Evolutionary conservation across 2,888 invertebrate species (phyloP).

Genomic region (Agonopterix heracliana): DNA sequence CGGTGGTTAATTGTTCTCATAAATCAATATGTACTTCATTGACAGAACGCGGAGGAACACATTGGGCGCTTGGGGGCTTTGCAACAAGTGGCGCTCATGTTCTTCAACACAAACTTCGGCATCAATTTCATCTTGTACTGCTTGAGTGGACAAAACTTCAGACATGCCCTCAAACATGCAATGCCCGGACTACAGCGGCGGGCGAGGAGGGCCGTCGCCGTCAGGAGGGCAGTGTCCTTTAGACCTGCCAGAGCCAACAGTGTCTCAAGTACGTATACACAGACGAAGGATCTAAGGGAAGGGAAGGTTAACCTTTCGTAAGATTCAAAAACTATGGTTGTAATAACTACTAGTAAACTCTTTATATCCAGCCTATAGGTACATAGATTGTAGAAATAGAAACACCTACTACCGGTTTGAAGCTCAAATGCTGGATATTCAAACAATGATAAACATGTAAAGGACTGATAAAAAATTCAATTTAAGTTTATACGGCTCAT

Average conservation of each 20-base stretch:
- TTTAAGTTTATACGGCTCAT: too few relatives aligned
- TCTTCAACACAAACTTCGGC: constrained; percentile 89
- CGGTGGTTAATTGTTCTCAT: too few relatives aligned
- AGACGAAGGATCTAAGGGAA: too few relatives aligned
- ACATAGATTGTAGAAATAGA: too few relatives aligned
- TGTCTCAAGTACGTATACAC: constrained; percentile 39
- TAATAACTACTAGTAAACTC: too few relatives aligned
- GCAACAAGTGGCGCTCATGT: constrained; percentile 80
- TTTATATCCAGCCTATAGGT: too few relatives aligned
- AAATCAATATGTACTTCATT: constrained; percentile 8
- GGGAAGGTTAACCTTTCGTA: too few relatives aligned
- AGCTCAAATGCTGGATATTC: too few relatives aligned
- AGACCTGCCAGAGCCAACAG: constrained; percentile 31
- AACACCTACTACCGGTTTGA: too few relatives aligned
- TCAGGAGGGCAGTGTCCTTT: constrained; percentile 14
- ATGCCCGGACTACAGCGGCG: constrained; percentile 32
- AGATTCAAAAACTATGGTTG: too few relatives aligned
- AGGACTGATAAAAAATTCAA: too few relatives aligned
- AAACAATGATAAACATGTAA: too few relatives aligned
- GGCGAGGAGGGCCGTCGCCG: constrained; percentile 15
- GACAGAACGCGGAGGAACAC: constrained; percentile 27
- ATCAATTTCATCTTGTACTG: constrained; percentile 90
- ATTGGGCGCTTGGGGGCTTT: constrained; percentile 19
- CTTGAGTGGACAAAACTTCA: constrained; percentile 87
- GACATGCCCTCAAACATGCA: constrained; percentile 69